Evolutionary conservation across 1,140 invertebrate genomes (phyloP).

Genomic region (Neodiprion fabricii): DNA sequence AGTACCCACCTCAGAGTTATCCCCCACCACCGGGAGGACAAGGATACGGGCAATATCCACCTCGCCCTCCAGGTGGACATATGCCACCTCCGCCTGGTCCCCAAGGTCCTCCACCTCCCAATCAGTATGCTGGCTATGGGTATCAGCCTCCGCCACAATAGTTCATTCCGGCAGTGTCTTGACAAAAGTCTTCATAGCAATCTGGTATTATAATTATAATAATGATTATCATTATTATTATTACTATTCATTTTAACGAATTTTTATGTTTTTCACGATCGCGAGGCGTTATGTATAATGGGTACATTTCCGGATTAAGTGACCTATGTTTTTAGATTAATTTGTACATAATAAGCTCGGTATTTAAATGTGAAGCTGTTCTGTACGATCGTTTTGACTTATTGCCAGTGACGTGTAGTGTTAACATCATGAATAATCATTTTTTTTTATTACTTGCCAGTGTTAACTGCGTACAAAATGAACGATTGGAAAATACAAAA

Average conservation of each 20-base stretch:
- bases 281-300: not conserved
- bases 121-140: constrained; percentile 61
- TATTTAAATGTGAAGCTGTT: not conserved
- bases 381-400: too few species aligned
- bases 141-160: constrained; percentile 61
- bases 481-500: not conserved
- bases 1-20: constrained; percentile 59
- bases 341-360: constrained; percentile 1
- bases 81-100: constrained; percentile 60
- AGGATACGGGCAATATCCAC: constrained; percentile 57
- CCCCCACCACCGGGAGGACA: constrained; percentile 56
- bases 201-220: too few species aligned
- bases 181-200: not conserved
- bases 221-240: too few species aligned
- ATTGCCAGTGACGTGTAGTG: too few species aligned
- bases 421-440: not conserved
- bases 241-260: too few species aligned
- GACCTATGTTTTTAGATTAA: not conserved
- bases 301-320: too few species aligned
- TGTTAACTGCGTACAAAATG: not conserved
- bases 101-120: constrained; percentile 57
- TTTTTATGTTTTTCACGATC: not conserved
- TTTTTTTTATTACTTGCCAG: not conserved
- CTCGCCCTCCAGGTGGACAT: constrained; percentile 53
- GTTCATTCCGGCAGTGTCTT: not conserved